Base-by-base conservation (phyloP, 1,140 invertebrate genomes). In the Hyles euphorbiae region DNA sequence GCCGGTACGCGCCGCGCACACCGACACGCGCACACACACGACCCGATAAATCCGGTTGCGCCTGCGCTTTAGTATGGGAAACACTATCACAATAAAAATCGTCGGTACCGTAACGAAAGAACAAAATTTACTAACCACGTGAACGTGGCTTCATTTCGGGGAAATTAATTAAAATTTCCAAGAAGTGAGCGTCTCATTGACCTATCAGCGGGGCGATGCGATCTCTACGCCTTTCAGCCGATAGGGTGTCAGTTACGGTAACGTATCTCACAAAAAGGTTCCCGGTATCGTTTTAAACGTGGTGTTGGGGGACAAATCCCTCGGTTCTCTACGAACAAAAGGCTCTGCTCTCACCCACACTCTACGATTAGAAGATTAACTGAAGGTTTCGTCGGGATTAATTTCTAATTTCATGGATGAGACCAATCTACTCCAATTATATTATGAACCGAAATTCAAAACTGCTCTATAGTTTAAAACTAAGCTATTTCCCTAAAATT, bases 161-260 rank as follows among this genome's bases (percentile, higher is more conserved):
- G 78, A 84, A 84, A 81, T 76, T 81, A 81, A 79, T 79, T 81
- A 69, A 69, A 74, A 52, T 75, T 84, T 79, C 78, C 51, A 59
- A 75, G 77, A 83, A 83, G 58, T 56, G 58, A 60, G 58, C 63
- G 67, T 55, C 64, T 71, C 68, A 61, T 68, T 68, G 59, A 72
- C 68, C 74, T 78, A 81, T 83, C 80, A 70, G 75, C 78, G 73
- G 67, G 68, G 61, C 60, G 58, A 67, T 51, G 61, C 52, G 56
- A 11, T 61, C 53, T 52, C 12, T 47, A 57, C 47, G 45, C 8
- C 36, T 40, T 40, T 40, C 36, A 40, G 8, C 36, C 53, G 60
- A 59, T 67, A 58, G 56, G 60, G 65, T 70, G 60, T 73, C 65
- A 51, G 61, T 65, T 57, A 60, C 59, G 53, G 44, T 59, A 52